phyloP scores from a whole-genome alignment of 1,140 invertebrate species.

The Dreissena polymorpha region DNA sequence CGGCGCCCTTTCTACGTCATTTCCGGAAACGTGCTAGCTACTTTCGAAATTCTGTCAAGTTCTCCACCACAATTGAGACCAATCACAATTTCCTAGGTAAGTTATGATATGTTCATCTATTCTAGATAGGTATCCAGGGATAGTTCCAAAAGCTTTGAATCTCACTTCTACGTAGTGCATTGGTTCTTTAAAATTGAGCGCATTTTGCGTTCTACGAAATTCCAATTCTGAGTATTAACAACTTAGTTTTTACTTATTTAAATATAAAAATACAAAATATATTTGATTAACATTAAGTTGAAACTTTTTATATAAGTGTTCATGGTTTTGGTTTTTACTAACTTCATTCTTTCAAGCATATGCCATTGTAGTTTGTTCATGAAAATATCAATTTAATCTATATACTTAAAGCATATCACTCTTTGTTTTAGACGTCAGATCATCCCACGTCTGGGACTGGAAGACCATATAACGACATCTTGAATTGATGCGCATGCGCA shows the following conservation, averaged over 20 bases:
- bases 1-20: slow-evolving; percentile 72
- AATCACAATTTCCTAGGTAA: slow-evolving; percentile 55
- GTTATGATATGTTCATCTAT: neutral
- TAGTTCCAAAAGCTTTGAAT: neutral
- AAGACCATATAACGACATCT: slow-evolving; percentile 49
- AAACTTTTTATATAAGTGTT: too few relatives aligned
- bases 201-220: neutral
- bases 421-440: slow-evolving; percentile 48
- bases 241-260: neutral
- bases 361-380: too few relatives aligned
- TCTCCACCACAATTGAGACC: slow-evolving; percentile 46
- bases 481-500: slow-evolving; percentile 53
- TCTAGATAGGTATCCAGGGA: neutral
- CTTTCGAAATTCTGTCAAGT: slow-evolving; percentile 73
- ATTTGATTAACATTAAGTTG: too few relatives aligned
- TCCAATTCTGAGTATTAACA: too few relatives aligned
- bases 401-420: neutral
- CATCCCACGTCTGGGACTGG: slow-evolving; percentile 53
- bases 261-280: neutral
- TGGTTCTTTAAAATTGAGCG: too few relatives aligned
- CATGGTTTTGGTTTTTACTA: too few relatives aligned
- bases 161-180: neutral
- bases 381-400: too few relatives aligned
- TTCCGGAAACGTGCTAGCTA: slow-evolving; percentile 67
- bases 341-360: too few relatives aligned